phyloP scores from a whole-genome alignment of 2,113 vertebrate genomes.

The Pampusana beccarii region DNA sequence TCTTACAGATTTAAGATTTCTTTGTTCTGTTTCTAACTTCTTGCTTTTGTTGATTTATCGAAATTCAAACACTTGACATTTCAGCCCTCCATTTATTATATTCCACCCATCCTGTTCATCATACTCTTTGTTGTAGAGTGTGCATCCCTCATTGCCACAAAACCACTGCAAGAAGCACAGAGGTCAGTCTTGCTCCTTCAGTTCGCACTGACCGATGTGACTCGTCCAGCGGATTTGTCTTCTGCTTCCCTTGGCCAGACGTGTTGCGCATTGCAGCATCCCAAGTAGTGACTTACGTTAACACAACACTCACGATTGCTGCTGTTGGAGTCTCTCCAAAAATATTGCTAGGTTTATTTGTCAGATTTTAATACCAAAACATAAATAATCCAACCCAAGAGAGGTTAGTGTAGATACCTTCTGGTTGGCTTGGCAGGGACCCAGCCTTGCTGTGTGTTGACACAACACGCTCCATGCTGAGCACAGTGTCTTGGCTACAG shows the following conservation, averaged over 20 bases:
- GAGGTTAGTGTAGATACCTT: neutral
- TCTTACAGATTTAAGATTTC: neutral
- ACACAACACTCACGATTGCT: neutral
- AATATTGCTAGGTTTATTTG: slow-evolving; percentile 22
- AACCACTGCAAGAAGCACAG: neutral
- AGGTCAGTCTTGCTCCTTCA: neutral
- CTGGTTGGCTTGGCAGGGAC: neutral
- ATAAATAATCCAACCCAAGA: neutral
- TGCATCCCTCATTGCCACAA: neutral
- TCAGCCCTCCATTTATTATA: neutral
- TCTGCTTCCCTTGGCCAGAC: neutral
- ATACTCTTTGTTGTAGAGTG: neutral
- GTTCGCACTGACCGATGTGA: neutral
- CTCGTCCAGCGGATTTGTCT: neutral
- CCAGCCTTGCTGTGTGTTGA: neutral
- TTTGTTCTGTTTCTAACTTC: neutral
- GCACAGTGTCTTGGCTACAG: neutral
- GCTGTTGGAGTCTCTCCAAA: neutral
- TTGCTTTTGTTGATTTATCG: neutral
- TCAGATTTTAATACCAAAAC: slow-evolving; percentile 20
- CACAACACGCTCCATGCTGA: neutral
- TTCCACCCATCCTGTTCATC: neutral
- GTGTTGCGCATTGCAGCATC: neutral
- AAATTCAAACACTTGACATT: neutral
- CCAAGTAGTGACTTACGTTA: neutral